Evolutionary conservation across 2,113 vertebrate genomes (phyloP), one percentile per base, ranked within the genome.

Genomic region (Pollachius pollachius): DNA sequence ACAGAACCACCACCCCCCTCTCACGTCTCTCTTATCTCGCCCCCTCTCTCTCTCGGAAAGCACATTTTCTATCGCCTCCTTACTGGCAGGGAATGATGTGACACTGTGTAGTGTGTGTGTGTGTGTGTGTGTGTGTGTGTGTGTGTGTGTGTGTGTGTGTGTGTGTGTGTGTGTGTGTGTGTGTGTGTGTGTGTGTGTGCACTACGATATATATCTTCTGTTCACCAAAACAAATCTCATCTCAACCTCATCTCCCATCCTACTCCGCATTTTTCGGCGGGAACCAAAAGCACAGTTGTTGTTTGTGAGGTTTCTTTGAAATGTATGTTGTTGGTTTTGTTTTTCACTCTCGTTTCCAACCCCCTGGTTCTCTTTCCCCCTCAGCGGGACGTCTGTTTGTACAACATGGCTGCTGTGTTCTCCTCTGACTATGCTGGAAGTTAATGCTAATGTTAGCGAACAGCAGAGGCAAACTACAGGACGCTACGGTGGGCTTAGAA

Each of bases 41-140:
- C 6, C 30, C 6, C 30, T 34, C 30, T 34, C 30, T 34, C 76
- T 81, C 83, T 85, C 79, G 79, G 76, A 87, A 89, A 90, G 90
- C 90, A 91, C 90, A 90, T 80, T 84, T 85, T 81, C 81, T 87
- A 84, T 81, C 82, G 74, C 78, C 82, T 85, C 80, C 82, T 77
- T 79, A 80, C 84, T 87, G 84, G 82, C 85, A 90, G 80, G 81
- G 78, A 83, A 81, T 72, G 30, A 7, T 34, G 30, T 34, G 30
- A 72, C 23, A 23, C 23, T 34, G 2, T 34, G 30, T 34, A 34
- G 68, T 66, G 70, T 82, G 64, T 78, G 34, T 56, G 65, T 80
- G 71, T 71, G 65, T 65, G 54, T 27, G 27, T 27, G 27, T 27
- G 27, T 27, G 27, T 27, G 27, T 27, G 27, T 27, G 27, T 27